Evolutionary conservation across 2,888 invertebrate species (phyloP).

Genomic region (Steinernema carpocapsae): DNA sequence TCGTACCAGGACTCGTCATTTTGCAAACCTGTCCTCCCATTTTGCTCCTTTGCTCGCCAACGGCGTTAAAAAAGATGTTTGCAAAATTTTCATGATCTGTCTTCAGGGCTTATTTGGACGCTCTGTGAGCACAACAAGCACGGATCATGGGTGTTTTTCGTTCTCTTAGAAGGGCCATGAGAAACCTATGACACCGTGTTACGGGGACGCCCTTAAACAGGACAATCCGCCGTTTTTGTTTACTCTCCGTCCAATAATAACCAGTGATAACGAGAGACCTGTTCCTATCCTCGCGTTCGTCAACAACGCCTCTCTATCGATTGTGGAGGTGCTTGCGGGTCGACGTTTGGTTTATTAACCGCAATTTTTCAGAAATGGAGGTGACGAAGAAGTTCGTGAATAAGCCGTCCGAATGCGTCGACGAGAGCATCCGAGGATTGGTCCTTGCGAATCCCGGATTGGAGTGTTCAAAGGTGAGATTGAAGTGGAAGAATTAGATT

Average conservation of each 20-base stretch:
- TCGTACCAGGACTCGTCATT: no score
- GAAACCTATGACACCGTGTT: no score
- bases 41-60: no score
- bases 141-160: no score
- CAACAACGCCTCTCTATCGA: conserved; percentile 14
- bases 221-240: not conserved
- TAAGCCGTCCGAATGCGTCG: conserved; percentile 50
- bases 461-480: conserved; percentile 36
- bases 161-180: no score
- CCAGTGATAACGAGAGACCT: conserved; percentile 3
- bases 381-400: conserved; percentile 60
- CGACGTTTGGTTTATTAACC: not conserved
- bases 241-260: not conserved
- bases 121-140: no score
- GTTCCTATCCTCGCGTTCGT: conserved; percentile 3
- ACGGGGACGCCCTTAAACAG: no score
- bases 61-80: no score
- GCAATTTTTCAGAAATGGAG: not conserved
- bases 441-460: conserved; percentile 45
- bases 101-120: no score
- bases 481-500: conserved; percentile 63
- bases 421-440: conserved; percentile 55
- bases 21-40: no score
- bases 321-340: not conserved
- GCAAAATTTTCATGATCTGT: no score